Conservation (phyloP, 2,888 invertebrate genomes). For the Reticulitermes lucifugus region DNA sequence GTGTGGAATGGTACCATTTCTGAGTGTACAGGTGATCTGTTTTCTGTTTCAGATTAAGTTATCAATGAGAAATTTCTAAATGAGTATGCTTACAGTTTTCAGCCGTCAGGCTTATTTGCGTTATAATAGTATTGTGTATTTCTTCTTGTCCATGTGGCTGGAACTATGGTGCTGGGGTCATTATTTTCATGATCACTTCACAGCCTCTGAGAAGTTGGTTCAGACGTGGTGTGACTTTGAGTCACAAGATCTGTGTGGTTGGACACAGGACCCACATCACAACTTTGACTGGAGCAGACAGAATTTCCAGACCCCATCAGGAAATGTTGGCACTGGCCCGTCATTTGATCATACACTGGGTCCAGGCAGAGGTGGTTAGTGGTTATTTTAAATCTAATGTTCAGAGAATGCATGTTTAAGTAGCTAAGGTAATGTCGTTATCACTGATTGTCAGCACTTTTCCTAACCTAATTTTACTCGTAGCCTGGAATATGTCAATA, state of each 20-base stretch:
- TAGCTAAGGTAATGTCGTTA: too few species aligned
- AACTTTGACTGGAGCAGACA: slow-evolving; percentile 81
- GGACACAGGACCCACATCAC: slow-evolving; percentile 77
- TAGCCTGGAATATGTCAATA: too few species aligned
- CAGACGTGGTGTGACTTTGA: slow-evolving; percentile 75
- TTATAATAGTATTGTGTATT: background rate
- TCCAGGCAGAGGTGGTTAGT: slow-evolving; percentile 63
- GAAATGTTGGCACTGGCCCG: slow-evolving; percentile 78
- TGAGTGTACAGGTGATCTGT: slow-evolving; percentile 70
- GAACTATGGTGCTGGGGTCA: too few species aligned
- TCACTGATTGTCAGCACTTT: too few species aligned
- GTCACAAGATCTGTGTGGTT: slow-evolving; percentile 77
- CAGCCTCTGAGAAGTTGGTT: background rate
- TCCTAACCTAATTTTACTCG: too few species aligned
- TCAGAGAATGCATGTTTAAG: too few species aligned
- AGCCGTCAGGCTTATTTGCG: slow-evolving; percentile 5
- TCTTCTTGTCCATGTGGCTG: too few species aligned
- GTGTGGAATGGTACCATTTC: slow-evolving; percentile 79
- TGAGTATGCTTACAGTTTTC: background rate
- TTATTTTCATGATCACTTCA: background rate
- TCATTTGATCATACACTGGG: slow-evolving; percentile 81
- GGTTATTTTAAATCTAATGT: background rate
- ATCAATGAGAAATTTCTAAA: background rate
- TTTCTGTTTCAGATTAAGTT: slow-evolving; percentile 54
- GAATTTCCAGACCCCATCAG: slow-evolving; percentile 73